Percentiles rank a stretch among this genome's conserved stretches.
phyloP scores from a whole-genome alignment of 92 coral and sea anemone species.

The Siderastrea siderea region DNA sequence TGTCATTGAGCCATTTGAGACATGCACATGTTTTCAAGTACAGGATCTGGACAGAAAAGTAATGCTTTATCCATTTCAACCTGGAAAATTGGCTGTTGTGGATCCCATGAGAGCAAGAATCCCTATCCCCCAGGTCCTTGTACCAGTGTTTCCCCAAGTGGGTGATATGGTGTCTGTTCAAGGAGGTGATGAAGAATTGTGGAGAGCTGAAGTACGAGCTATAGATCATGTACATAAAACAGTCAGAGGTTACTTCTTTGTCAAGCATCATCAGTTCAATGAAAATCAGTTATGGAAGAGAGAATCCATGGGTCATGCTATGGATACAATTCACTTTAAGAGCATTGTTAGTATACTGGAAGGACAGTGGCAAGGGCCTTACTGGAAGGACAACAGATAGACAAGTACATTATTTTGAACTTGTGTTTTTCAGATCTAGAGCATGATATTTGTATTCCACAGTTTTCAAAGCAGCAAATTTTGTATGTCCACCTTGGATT shows the following conservation, averaged over 20 bases:
- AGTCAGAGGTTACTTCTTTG: constrained; percentile 47
- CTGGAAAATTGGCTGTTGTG: constrained; percentile 53
- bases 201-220: constrained; percentile 61
- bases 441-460: too few species aligned
- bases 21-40: constrained; percentile 2
- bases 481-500: too few species aligned
- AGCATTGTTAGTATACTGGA: constrained; percentile 46
- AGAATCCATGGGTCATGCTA: constrained; percentile 32
- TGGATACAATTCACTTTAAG: constrained; percentile 57
- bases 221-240: background rate
- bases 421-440: too few species aligned
- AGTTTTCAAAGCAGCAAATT: too few species aligned
- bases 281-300: constrained; percentile 51
- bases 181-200: constrained; percentile 55
- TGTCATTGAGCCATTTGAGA: constrained; percentile 20
- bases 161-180: constrained; percentile 61
- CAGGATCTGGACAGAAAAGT: constrained; percentile 11
- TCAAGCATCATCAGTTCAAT: constrained; percentile 49
- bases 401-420: too few species aligned
- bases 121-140: constrained; percentile 31
- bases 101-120: constrained; percentile 36
- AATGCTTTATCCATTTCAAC: constrained; percentile 23
- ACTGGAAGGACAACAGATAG: constrained; percentile 40
- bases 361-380: constrained; percentile 58
- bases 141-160: constrained; percentile 54